A percentile compares a stretch with the other conserved stretches of the same genome.
phyloP scores from a whole-genome alignment of 2,888 invertebrate species.

The Rhyacophila evoluta region DNA sequence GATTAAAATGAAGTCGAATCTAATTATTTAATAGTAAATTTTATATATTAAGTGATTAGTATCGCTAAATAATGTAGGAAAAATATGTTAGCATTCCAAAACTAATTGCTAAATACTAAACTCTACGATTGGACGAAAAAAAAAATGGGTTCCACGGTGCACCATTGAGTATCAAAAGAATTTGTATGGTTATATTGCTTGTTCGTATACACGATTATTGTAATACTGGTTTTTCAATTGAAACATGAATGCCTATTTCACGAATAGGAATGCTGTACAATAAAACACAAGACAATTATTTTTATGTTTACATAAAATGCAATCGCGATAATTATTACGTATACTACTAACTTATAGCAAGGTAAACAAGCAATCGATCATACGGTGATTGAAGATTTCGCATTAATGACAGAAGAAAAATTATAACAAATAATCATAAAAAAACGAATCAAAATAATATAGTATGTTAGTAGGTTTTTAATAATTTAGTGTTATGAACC shows the following conservation, averaged over 20 bases:
- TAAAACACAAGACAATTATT: neutral
- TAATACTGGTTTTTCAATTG: conserved; percentile 8
- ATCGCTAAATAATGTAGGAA: conserved; percentile 44
- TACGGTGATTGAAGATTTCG: neutral
- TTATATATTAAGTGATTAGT: conserved; percentile 48
- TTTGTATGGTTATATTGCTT: conserved; percentile 27
- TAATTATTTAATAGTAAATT: conserved; percentile 26
- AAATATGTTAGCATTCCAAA: conserved; percentile 47
- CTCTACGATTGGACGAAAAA: conserved; percentile 34
- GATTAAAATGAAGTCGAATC: conserved; percentile 26
- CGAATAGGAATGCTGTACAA: neutral
- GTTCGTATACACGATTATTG: conserved; percentile 16
- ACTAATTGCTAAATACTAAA: conserved; percentile 35
- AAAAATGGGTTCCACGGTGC: conserved; percentile 17
- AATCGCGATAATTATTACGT: neutral
- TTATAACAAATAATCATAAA: neutral
- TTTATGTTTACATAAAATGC: neutral
- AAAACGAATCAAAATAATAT: neutral
- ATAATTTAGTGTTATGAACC: conserved; percentile 9
- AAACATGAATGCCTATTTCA: conserved; percentile 6
- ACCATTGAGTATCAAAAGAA: neutral
- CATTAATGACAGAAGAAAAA: neutral
- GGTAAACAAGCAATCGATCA: neutral
- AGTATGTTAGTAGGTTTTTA: conserved; percentile 6
- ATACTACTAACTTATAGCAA: neutral